A percentile compares a stretch with the other conserved stretches of the same genome.
phyloP scores from a whole-genome alignment of 2,113 vertebrate species.

The Ctenodactylus gundi region DNA sequence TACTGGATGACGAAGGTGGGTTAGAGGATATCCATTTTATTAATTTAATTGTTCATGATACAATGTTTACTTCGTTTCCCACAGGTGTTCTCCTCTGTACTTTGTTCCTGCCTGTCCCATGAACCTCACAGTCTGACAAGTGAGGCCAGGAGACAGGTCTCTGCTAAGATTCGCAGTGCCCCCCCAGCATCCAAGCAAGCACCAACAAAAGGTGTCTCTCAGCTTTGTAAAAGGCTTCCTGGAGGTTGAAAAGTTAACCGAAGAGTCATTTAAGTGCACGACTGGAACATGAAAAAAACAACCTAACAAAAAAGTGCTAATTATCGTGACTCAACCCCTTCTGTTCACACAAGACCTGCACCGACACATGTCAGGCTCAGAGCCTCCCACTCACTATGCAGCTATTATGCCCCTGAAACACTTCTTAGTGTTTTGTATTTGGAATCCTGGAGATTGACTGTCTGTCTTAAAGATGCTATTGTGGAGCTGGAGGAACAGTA shows the following conservation, averaged over 20 bases:
- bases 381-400: not conserved
- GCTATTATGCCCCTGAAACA: slow-evolving; percentile 6
- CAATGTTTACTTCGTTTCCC: slow-evolving; percentile 60
- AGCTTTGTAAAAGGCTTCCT: slow-evolving; percentile 18
- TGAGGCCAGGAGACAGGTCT: not conserved
- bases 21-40: slow-evolving; percentile 61
- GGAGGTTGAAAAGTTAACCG: slow-evolving; percentile 6
- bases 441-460: not conserved
- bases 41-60: slow-evolving; percentile 69
- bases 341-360: slow-evolving; percentile 33
- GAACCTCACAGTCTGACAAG: slow-evolving; percentile 12
- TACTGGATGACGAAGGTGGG: slow-evolving; percentile 39
- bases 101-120: slow-evolving; percentile 47
- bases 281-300: slow-evolving; percentile 36
- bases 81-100: slow-evolving; percentile 44
- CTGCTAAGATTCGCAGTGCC: slow-evolving; percentile 5
- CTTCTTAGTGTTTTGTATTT: not conserved
- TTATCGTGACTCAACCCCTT: slow-evolving; percentile 51
- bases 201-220: not conserved
- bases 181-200: not conserved
- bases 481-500: too few species aligned
- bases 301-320: slow-evolving; percentile 38
- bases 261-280: slow-evolving; percentile 10
- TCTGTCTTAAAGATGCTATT: not conserved
- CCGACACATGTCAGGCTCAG: not conserved